Base-by-base conservation (phyloP, 2,888 invertebrate species). In the Sicus ferrugineus region DNA sequence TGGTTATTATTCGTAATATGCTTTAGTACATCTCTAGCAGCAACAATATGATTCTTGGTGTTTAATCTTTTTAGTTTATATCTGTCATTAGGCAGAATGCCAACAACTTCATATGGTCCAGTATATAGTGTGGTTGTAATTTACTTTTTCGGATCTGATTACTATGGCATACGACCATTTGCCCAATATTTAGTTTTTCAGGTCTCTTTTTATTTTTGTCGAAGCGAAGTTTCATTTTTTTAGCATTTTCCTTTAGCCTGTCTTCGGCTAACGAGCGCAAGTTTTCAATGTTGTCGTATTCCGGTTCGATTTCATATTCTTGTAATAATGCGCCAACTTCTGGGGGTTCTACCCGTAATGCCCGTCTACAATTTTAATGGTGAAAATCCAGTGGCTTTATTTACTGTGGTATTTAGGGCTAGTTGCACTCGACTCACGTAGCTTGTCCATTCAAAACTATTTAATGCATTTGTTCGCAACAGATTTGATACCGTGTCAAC, bases 231-330 rank as follows among this genome's bases (percentile, higher is more conserved):
- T 34, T 34, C 38, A 34, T 34, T 34, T 34, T 34, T 34, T 11
- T 11, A 9, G 38, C 38, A 34, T 34, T 34, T 34, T 34, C 38
- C 11, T 34, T 58, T 11, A 61, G 3, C 54, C 56, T 42, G 34
- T 70, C 64, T 9, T 69, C 11, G 38, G 63, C 70, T 50, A 72
- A 23, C 11, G 19, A 46, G 26, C 69, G 72, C 14, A 72, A 67
- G 7, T 63, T 16, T 19, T 59, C 58, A 11, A 34, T 28, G n/a
- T n/a, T n/a, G n/a, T n/a, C n/a, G n/a, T n/a, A n/a, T n/a, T n/a
- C n/a, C n/a, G n/a, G n/a, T n/a, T n/a, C n/a, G n/a, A n/a, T n/a
- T n/a, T n/a, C n/a, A n/a, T n/a, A n/a, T n/a, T n/a, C n/a, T n/a
- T n/a, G n/a, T n/a, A n/a, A n/a, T n/a, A n/a, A n/a, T n/a, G n/a